Evolutionary conservation across 1,140 invertebrate species (phyloP).

Genomic region (Holcopasites calliopsidis): DNA sequence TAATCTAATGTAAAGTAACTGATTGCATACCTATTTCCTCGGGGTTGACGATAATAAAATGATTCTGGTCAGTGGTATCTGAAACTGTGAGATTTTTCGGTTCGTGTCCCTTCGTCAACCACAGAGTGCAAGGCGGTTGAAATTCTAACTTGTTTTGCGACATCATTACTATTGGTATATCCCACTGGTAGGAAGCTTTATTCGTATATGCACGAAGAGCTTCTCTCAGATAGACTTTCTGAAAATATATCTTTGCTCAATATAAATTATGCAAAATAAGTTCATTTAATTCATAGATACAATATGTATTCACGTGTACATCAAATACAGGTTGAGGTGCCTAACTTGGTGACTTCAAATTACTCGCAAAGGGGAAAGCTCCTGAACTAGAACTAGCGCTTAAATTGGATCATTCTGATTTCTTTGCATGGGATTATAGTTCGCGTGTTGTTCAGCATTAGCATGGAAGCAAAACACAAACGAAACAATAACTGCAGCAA

Average conservation of each 20-base stretch:
- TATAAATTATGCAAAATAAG: background rate
- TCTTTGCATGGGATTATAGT: too few species aligned
- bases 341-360: too few species aligned
- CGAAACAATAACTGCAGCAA: too few species aligned
- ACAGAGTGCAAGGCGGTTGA: slow-evolving; percentile 79
- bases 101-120: slow-evolving; percentile 81
- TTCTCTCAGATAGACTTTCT: slow-evolving; percentile 86
- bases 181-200: slow-evolving; percentile 83
- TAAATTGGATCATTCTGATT: too few species aligned
- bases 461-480: too few species aligned
- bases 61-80: slow-evolving; percentile 79
- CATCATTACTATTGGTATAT: slow-evolving; percentile 84
- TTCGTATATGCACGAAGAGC: slow-evolving; percentile 72
- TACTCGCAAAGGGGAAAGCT: too few species aligned
- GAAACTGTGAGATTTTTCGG: slow-evolving; percentile 67
- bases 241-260: slow-evolving; percentile 18
- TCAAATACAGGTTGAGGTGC: too few species aligned
- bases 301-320: too few species aligned
- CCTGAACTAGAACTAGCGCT: too few species aligned
- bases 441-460: too few species aligned
- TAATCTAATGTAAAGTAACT: too few species aligned
- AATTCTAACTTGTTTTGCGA: slow-evolving; percentile 82
- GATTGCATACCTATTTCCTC: slow-evolving; percentile 91
- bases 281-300: background rate
- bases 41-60: slow-evolving; percentile 88